Conservation (phyloP, 1,140 invertebrate species). For the Sinonovacula constricta region DNA sequence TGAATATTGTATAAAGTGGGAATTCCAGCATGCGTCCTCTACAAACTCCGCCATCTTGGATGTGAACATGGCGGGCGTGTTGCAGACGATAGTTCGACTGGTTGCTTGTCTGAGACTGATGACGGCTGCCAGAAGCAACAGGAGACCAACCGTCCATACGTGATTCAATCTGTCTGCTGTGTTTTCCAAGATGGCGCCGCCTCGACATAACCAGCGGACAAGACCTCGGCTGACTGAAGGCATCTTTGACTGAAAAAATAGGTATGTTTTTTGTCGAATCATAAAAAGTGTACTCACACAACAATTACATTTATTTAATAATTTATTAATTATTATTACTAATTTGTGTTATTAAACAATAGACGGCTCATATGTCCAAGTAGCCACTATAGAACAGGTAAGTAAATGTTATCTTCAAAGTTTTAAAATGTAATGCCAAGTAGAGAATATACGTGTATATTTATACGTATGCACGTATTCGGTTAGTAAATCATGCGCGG, state of each 20-base stretch:
- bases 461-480: too few species aligned
- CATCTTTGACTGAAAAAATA: not conserved
- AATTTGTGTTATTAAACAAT: too few species aligned
- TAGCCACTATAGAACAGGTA: too few species aligned
- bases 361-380: too few species aligned
- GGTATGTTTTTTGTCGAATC: too few species aligned
- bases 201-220: not conserved
- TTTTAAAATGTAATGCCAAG: too few species aligned
- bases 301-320: too few species aligned
- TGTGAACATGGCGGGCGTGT: not conserved
- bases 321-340: too few species aligned
- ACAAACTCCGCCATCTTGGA: not conserved
- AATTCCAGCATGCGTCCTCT: not conserved
- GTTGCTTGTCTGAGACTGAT: not conserved
- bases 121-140: not conserved
- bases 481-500: too few species aligned
- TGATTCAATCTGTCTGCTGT: not conserved
- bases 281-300: too few species aligned
- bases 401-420: too few species aligned
- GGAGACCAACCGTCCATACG: not conserved
- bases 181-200: not conserved
- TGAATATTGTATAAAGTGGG: not conserved
- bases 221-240: not conserved
- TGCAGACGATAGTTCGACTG: not conserved
- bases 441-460: too few species aligned